Evolutionary conservation across 2,888 invertebrate genomes (phyloP).

Genomic region (Leptarthrus brevirostris): DNA sequence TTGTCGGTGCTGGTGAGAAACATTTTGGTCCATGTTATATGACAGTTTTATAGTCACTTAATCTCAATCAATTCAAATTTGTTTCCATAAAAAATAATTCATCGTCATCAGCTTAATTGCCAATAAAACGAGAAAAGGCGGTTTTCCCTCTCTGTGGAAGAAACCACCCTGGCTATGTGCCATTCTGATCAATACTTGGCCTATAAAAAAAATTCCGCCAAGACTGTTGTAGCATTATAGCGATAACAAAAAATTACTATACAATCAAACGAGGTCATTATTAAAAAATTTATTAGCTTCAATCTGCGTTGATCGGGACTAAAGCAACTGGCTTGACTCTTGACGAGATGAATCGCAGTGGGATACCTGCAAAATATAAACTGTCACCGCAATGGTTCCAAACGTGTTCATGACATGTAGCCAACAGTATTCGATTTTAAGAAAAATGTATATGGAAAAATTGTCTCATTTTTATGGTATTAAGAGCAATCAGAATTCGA

Average conservation of each 20-base stretch:
- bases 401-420: background rate
- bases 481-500: constrained; percentile 15
- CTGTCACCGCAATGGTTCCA: constrained; percentile 6
- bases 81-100: constrained; percentile 57
- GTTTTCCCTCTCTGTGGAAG: constrained; percentile 15
- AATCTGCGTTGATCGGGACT: background rate
- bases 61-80: constrained; percentile 59
- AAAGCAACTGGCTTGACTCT: constrained; percentile 4
- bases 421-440: background rate
- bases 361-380: constrained; percentile 29
- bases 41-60: constrained; percentile 59
- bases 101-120: constrained; percentile 52
- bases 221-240: background rate
- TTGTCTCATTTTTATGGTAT: background rate
- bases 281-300: constrained; percentile 25
- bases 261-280: constrained; percentile 24
- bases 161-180: background rate
- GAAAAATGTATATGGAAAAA: background rate
- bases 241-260: constrained; percentile 22
- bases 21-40: constrained; percentile 55
- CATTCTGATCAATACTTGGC: background rate
- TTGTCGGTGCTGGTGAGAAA: background rate
- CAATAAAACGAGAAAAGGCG: constrained; percentile 43
- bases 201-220: background rate
- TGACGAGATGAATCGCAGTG: constrained; percentile 36